Percentiles rank a stretch among this genome's conserved stretches.
Evolutionary conservation across 1,140 invertebrate species (phyloP).

Genomic region (Chlorops oryzae): DNA sequence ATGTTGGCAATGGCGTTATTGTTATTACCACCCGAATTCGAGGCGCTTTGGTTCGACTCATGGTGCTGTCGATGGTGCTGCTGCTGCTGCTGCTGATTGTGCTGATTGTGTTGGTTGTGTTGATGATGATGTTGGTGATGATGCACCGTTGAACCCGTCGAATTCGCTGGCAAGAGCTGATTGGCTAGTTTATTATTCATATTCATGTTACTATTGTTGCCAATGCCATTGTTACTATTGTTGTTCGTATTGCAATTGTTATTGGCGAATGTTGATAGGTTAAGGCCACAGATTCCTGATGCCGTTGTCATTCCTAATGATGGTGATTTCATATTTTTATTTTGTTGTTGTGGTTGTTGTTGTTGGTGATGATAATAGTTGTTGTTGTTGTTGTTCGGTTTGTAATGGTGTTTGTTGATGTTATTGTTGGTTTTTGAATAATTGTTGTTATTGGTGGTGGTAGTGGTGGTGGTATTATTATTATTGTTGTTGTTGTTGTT

Average conservation of each 20-base stretch:
- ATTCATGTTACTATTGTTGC: constrained; percentile 11
- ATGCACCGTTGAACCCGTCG: constrained; percentile 6
- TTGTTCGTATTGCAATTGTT: constrained; percentile 23
- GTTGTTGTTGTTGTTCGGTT: constrained; percentile 4
- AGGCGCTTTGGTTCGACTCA: constrained; percentile 1
- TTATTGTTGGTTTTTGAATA: constrained; percentile 28
- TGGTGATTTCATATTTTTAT: constrained; percentile 17
- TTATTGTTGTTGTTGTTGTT: constrained; percentile 23
- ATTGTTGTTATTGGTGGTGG: constrained; percentile 13
- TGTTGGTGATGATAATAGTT: constrained; percentile 25
- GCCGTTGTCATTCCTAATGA: constrained; percentile 37
- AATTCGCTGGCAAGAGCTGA: constrained; percentile 13
- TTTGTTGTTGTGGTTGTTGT: constrained; percentile 21
- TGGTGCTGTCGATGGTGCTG: constrained; percentile 21
- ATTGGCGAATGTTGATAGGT: constrained; percentile 41
- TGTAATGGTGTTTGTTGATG: constrained; percentile 20
- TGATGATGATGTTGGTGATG: constrained; percentile 16
- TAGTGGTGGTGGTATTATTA: constrained; percentile 18
- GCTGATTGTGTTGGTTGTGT: constrained; percentile 10
- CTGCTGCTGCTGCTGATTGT: constrained; percentile 15
- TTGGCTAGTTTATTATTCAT: constrained; percentile 3
- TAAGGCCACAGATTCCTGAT: constrained; percentile 43
- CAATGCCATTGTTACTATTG: constrained; percentile 21
- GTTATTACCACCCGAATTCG: background rate
- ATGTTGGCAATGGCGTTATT: constrained; percentile 1